A percentile compares a stretch with the other conserved stretches of the same genome.
Conservation (phyloP, 2,113 vertebrate species). For the Gymnogyps californianus region DNA sequence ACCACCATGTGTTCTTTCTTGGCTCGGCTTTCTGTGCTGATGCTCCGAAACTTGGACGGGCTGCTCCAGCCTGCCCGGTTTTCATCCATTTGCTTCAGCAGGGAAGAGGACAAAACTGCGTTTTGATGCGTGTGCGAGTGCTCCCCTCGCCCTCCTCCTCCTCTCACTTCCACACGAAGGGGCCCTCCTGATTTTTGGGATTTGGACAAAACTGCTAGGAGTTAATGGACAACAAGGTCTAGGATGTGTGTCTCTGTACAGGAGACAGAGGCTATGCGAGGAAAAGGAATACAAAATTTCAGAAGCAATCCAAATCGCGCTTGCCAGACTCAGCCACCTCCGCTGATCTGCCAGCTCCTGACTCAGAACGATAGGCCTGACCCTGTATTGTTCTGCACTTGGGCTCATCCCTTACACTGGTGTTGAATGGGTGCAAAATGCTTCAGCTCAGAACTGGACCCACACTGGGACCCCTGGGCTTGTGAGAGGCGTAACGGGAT, state of each 20-base stretch:
- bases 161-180: not conserved
- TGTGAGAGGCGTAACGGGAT: not conserved
- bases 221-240: not conserved
- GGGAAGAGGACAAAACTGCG: not conserved
- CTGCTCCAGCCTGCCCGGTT: not conserved
- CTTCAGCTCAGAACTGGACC: not conserved
- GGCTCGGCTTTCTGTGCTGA: conserved; percentile 10
- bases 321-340: not conserved
- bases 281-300: not conserved
- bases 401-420: not conserved
- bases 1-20: conserved; percentile 67
- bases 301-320: not conserved
- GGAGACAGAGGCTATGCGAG: not conserved
- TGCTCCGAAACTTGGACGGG: conserved; percentile 5
- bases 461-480: fast-evolving
- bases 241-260: not conserved
- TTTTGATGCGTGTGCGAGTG: not conserved
- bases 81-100: not conserved
- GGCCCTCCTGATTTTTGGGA: not conserved
- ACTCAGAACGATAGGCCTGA: fast-evolving
- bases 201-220: not conserved
- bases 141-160: not conserved
- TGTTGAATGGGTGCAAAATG: not conserved
- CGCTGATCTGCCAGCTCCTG: not conserved
- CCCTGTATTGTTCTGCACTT: not conserved